Evolutionary conservation across 2,888 invertebrate species (phyloP), one percentile per base, ranked within the genome.

Genomic region (Drosophila phalerata): DNA sequence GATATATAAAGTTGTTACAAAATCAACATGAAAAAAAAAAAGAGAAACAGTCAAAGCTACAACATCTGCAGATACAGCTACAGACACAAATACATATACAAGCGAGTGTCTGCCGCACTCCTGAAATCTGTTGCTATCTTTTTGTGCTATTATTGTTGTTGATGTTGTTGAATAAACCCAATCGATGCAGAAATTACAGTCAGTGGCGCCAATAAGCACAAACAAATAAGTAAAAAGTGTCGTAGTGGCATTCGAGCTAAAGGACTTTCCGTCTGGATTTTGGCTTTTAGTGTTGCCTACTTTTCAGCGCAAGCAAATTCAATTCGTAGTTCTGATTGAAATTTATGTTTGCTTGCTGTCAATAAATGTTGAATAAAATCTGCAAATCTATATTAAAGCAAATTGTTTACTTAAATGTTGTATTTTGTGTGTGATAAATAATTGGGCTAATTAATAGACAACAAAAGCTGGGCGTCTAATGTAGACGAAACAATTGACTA

Each of bases 101-200:
- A 47, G 32, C 48, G 42, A 52, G 28, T 42, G 32, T 3, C 30
- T 40, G 51, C 28, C 48, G 48, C 52, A 47, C 17, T 34, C 32
- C 6, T 60, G 42, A 28, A 68, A 71, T 73, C 63, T 57, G 67
- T 67, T 64, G 73, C 66, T 22, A 68, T 68, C 42, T 68, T 42
- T 19, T 61, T 15, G 40, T 15, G 34, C 6, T 19, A n/a, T n/a
- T 53, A 47, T 10, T 57, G 55, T 19, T 65, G 53, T 5, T 55
- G 64, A 40, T 70, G 73, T 56, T 82, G 78, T 79, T 81, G 67
- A 88, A 77, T 74, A 81, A 84, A 81, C 85, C 78, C 81, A 79
- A 86, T 78, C 77, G 74, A 85, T 71, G 88, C 88, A 85, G 82
- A 87, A 88, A 88, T 84, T 85, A 82, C 77, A 69, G 78, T 76